Conservation (phyloP, 1,140 invertebrate species). For the Rhagoletis zephyria region DNA sequence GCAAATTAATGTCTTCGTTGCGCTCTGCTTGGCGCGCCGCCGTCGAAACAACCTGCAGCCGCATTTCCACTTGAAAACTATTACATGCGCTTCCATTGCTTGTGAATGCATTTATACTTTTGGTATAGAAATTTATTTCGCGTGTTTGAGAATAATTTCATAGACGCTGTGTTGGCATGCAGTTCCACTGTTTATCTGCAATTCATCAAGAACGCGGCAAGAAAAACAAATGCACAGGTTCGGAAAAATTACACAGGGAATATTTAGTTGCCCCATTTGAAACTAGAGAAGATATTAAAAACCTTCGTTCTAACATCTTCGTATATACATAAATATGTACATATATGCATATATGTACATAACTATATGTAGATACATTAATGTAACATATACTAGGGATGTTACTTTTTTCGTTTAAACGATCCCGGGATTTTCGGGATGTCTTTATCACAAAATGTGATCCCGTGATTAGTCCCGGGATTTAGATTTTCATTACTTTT, state of each 20-base stretch:
- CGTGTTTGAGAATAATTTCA: slow-evolving; percentile 72
- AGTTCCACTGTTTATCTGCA: slow-evolving; percentile 68
- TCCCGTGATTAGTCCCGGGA: no score
- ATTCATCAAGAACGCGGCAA: slow-evolving; percentile 62
- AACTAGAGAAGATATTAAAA: slow-evolving; percentile 15
- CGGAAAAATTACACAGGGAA: not conserved
- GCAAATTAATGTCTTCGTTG: slow-evolving; percentile 60
- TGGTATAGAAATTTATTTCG: slow-evolving; percentile 65
- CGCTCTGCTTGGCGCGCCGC: slow-evolving; percentile 68
- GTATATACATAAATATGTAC: not conserved
- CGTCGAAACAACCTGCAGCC: slow-evolving; percentile 42
- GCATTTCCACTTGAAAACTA: not conserved
- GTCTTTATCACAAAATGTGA: no score
- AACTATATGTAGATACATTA: not conserved
- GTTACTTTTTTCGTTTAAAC: no score
- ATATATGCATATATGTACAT: not conserved
- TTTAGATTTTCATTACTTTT: no score
- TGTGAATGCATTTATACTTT: slow-evolving; percentile 18
- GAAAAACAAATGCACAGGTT: slow-evolving; percentile 12
- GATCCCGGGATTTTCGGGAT: no score
- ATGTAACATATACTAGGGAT: no score
- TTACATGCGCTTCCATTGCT: slow-evolving; percentile 14
- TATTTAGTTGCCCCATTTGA: not conserved
- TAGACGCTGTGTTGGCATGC: slow-evolving; percentile 72
- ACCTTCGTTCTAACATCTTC: not conserved